Conservation (phyloP, 1,140 invertebrate species). For the Scylla paramamosain region DNA sequence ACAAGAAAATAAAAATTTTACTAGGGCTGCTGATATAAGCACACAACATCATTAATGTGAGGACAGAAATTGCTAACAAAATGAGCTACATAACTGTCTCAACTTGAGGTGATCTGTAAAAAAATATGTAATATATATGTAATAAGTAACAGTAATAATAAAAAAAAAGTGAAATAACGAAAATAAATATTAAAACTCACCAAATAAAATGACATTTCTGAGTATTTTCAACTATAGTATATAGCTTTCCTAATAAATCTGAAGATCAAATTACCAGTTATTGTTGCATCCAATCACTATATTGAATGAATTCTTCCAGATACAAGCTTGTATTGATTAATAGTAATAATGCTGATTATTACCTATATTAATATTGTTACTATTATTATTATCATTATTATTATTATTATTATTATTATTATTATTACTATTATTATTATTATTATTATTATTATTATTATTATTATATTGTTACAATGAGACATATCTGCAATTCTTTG, state of each 20-base stretch:
- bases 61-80: background rate
- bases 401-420: too few relatives aligned
- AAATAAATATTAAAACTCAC: too few relatives aligned
- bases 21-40: too few relatives aligned
- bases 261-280: background rate
- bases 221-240: background rate
- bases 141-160: background rate
- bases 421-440: too few relatives aligned
- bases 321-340: background rate
- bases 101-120: background rate
- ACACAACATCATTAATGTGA: background rate
- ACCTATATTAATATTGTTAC: background rate
- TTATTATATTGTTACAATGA: background rate
- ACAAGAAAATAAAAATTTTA: too few relatives aligned
- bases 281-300: background rate
- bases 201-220: background rate
- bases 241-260: background rate
- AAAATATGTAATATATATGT: background rate
- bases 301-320: background rate
- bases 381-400: background rate
- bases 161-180: too few relatives aligned
- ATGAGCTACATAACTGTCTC: background rate
- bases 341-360: background rate
- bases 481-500: background rate
- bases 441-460: too few relatives aligned